phyloP scores from a whole-genome alignment of 2,888 invertebrate genomes.

The Callosobruchus maculatus region DNA sequence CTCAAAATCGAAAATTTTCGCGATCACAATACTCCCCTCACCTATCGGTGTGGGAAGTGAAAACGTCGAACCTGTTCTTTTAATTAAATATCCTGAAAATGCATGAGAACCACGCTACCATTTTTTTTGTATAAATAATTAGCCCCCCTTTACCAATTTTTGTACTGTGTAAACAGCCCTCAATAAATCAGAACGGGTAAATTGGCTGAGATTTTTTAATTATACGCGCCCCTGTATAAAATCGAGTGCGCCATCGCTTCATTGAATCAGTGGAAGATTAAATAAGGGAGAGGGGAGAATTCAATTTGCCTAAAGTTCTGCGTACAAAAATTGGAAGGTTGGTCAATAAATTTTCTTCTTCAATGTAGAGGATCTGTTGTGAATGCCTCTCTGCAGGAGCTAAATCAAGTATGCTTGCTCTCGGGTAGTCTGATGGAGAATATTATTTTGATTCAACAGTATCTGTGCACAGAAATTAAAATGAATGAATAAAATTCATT shows the following conservation, averaged over 20 bases:
- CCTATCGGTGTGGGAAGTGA: too few species aligned
- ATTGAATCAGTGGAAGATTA: background rate
- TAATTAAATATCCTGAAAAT: too few species aligned
- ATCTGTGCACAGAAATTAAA: too few species aligned
- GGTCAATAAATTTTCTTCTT: background rate
- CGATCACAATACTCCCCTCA: too few species aligned
- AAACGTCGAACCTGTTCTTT: too few species aligned
- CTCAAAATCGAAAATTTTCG: too few species aligned
- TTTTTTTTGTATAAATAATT: too few species aligned
- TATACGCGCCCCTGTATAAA: background rate
- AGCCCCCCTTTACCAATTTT: background rate
- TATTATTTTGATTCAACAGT: too few species aligned
- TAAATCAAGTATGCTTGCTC: background rate
- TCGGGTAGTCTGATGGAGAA: background rate
- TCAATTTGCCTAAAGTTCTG: background rate
- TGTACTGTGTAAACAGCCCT: background rate
- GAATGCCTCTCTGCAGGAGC: background rate
- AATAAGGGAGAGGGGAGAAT: background rate
- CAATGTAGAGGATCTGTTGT: background rate
- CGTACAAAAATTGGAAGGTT: background rate
- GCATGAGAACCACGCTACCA: too few species aligned
- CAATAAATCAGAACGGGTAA: background rate
- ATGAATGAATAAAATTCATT: too few species aligned
- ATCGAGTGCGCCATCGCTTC: background rate
- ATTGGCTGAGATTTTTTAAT: background rate